Evolutionary conservation across 2,113 vertebrate species (phyloP).

Genomic region (Carollia perspicillata): DNA sequence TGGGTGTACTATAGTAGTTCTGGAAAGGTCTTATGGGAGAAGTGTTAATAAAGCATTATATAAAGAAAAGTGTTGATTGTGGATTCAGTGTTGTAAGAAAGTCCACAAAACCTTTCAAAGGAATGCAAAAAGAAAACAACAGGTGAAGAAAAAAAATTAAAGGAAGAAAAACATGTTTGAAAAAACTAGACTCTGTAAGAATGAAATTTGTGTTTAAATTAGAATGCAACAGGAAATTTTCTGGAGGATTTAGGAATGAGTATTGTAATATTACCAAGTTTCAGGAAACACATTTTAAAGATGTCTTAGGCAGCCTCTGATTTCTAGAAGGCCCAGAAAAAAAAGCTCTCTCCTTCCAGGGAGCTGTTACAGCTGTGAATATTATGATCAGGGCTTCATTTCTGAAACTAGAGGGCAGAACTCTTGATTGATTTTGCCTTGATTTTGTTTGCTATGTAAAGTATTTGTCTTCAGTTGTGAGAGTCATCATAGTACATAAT

Average conservation of each 20-base stretch:
- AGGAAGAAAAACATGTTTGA: neutral
- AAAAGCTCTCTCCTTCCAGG: neutral
- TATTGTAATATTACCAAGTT: neutral
- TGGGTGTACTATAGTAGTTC: neutral
- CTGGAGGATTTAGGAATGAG: neutral
- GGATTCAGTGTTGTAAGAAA: neutral
- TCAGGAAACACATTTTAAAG: neutral
- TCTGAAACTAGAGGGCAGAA: constrained; percentile 1
- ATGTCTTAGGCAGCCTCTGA: neutral
- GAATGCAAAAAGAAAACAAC: neutral
- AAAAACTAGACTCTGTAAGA: neutral
- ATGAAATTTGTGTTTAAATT: neutral
- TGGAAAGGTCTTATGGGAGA: neutral
- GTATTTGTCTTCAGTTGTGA: neutral
- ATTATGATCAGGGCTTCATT: neutral
- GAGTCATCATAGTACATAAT: neutral
- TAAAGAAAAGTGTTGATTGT: neutral
- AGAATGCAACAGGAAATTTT: neutral
- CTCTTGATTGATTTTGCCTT: neutral
- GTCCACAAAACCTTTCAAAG: neutral
- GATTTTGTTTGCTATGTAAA: neutral
- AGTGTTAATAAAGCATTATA: neutral
- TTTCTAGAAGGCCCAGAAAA: neutral
- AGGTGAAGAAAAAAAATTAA: neutral
- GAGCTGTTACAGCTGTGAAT: neutral